Percentiles rank a stretch among this genome's conserved stretches.
Evolutionary conservation across 30 jellyfish, hydroid and myxozoan genomes (phyloP).

Genomic region (Aurelia sp.): DNA sequence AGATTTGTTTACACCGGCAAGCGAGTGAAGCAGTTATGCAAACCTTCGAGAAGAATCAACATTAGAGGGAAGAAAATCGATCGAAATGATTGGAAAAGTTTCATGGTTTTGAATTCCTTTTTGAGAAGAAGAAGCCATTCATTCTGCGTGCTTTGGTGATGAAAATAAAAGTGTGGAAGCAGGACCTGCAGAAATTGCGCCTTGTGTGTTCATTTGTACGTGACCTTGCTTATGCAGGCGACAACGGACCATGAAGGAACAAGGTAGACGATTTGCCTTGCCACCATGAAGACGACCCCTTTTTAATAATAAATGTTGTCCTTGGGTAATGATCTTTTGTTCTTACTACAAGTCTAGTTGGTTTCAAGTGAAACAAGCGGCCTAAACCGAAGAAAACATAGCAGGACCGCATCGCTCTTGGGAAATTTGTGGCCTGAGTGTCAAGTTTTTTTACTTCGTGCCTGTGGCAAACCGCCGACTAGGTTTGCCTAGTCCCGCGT

Average conservation of each 20-base stretch:
- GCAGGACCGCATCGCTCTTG: not conserved
- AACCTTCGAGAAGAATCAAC: not conserved
- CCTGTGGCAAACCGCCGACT: conserved; percentile 57
- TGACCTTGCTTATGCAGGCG: conserved; percentile 78
- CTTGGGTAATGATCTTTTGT: conserved; percentile 42
- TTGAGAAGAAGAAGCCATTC: too few species aligned
- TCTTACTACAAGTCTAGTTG: conserved; percentile 23
- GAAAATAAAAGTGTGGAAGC: conserved; percentile 2
- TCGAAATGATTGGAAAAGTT: too few species aligned
- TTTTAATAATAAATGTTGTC: conserved; percentile 62
- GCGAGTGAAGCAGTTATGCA: not conserved
- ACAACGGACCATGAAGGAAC: conserved; percentile 73
- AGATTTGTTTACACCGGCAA: not conserved
- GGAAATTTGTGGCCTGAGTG: conserved; percentile 4
- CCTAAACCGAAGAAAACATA: not conserved
- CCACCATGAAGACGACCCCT: conserved; percentile 68
- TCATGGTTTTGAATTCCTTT: too few species aligned
- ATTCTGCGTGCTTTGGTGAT: not conserved
- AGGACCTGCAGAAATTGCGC: conserved; percentile 54
- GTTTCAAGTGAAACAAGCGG: conserved; percentile 23
- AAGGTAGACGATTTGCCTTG: conserved; percentile 50
- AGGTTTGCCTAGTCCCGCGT: too few species aligned
- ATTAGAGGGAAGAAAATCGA: not conserved
- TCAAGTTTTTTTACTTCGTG: not conserved
- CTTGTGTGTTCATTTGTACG: conserved; percentile 66